Base-by-base conservation (phyloP, 2,797 vertebrate species). In the Hemibagrus guttatus region DNA sequence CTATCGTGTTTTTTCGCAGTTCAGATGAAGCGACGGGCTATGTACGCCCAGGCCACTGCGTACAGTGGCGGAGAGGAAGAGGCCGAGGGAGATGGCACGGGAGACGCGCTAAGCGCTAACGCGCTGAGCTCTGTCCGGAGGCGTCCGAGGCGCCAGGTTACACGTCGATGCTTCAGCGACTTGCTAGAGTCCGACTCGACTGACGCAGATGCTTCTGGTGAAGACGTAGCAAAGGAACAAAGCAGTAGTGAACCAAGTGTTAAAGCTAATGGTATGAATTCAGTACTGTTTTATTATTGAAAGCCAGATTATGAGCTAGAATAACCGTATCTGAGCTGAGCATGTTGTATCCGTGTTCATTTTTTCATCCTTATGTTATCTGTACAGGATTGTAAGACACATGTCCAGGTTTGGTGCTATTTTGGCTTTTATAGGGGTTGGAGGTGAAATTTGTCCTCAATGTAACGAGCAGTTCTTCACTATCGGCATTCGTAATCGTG, bases 81-180 rank as follows among this genome's bases (percentile, higher is more conserved):
- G 63, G 90, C 54, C 52, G 89, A 87, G 87, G 76, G 39, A 72
- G 84, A 78, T 88, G 91, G 91, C 91, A 89, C 3, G 78, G 89
- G 26, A 88, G 81, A 87, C 85, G 72, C 26, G 91, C 35, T 14
- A 89, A 89, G 69, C 92, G 89, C 89, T 91, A 92, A 93, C 82
- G 35, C 69, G 6, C 56, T 85, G 21, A 86, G 88, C 81, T 86
- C 90, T 14, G 91, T 92, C 81, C 94, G 93, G 75, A 90, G 95
- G 93, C 96, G 92, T 89, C 96, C 91, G 2, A 95, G 96, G 84
- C 96, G 97, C 76, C 96, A 97, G 84, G 96, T 96, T 89, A 96
- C 94, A 49, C 97, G 96, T 0, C 96, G 96, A 63, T 97, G 95
- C 79, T 98, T 97, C 94, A 97, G 97, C 92, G 95, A 95, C 91